Evolutionary conservation across 1,140 invertebrate species (phyloP), one percentile per base, ranked within the genome.

Genomic region (Papilio glaucus): DNA sequence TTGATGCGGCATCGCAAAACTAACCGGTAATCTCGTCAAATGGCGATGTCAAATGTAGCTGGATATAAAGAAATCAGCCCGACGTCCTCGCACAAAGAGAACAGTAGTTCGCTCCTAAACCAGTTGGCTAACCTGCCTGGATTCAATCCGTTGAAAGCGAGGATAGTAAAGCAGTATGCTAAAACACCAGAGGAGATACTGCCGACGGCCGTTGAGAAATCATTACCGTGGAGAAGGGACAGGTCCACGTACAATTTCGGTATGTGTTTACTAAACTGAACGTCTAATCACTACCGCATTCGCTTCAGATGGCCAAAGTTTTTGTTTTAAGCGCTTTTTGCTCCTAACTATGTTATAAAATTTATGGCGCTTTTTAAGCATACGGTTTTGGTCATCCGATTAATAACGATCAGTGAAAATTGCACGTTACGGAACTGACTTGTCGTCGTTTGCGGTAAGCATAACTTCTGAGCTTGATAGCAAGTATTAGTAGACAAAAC

Each of bases 151-250:
- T 91, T 94, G 86, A 95, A 95, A 92, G 94, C 94, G 86, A 94
- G 95, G 80, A 94, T 95, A 73, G 94, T 95, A 83, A 95, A 95
- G 89, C 94, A 95, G 81, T 95, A 95, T 91, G 93, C 94, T 89
- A 94, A 93, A 89, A 90, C 94, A 78, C 89, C 93, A 76, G 88
- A 94, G 86, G 94, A 94, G 79, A 94, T 94, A 83, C 89, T 94
- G 85, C 95, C 96, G 69, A 96, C 96, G 78, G 94, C 95, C 79
- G 95, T 96, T 85, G 96, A 96, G 92, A 94, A 95, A 85, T 96
- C 95, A 77, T 94, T 96, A 87, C 96, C 96, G 79, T 97, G 96
- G 96, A 94, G 96, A 91, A 94, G 96, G 84, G 95, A 96, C 88
- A 94, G 94, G 89, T 95, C 94, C 89, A 93, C 91, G 81, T 94